Percentiles rank a stretch among this genome's conserved stretches.
Evolutionary conservation across 2,113 vertebrate genomes (phyloP).

Genomic region (Rhinolophus ferrumequinum): DNA sequence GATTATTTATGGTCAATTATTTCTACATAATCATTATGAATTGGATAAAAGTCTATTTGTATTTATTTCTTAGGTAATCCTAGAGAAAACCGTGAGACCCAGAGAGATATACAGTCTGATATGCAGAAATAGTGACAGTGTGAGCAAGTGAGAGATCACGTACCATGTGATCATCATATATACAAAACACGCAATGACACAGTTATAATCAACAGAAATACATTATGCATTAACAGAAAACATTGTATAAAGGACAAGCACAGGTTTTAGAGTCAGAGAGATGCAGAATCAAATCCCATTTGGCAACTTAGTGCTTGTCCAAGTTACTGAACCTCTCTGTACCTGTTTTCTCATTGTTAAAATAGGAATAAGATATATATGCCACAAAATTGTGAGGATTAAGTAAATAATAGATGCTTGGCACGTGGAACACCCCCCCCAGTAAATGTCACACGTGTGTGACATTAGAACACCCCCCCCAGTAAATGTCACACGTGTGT

Average conservation of each 20-base stretch:
- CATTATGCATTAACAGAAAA: not conserved
- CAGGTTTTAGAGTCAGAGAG: not conserved
- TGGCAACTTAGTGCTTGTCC: not conserved
- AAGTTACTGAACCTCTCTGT: not conserved
- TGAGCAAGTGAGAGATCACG: not conserved
- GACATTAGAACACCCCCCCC: not conserved
- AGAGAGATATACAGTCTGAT: not conserved
- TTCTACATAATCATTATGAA: not conserved
- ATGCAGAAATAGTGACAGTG: not conserved
- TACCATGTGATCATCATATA: not conserved
- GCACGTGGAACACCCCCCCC: not conserved
- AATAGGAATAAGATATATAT: not conserved
- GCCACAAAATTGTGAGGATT: not conserved
- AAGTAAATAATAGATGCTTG: not conserved
- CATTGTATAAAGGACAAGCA: not conserved
- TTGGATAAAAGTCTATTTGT: not conserved
- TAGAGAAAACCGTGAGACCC: slow-evolving; percentile 5
- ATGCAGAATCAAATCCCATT: not conserved
- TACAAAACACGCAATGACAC: not conserved
- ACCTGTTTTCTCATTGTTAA: not conserved
- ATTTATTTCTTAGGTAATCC: not conserved
- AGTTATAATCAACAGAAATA: slow-evolving; percentile 36
- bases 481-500: not conserved
- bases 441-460: not conserved
- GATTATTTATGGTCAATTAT: not conserved